These are phyloP conservation scores for Noturus placidus DNA, from an alignment of 2,113 vertebrate genomes.

Conservation along the genomic window DNA sequence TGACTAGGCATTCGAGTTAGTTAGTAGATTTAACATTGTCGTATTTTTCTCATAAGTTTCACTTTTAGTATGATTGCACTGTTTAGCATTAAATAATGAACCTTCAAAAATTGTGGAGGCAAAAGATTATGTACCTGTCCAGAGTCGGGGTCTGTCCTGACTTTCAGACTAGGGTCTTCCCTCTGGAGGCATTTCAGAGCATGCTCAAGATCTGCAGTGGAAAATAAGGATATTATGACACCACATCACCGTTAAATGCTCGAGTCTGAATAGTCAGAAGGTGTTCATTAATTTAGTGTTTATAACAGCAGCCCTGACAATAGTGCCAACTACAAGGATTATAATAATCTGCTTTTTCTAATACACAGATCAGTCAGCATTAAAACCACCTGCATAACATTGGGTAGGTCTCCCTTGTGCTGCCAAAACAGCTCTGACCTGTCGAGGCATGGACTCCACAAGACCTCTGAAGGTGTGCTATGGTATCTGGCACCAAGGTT, in stretches of 20 bases:
- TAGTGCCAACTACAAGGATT: background rate
- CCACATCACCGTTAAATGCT: background rate
- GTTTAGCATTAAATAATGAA: background rate
- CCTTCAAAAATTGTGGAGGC: background rate
- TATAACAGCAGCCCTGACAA: background rate
- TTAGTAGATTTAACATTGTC: background rate
- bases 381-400: too few species aligned
- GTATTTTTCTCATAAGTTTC: background rate
- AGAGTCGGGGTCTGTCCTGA: slow-evolving; percentile 70
- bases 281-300: background rate
- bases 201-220: slow-evolving; percentile 83
- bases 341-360: background rate
- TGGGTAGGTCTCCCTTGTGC: too few species aligned
- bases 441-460: too few species aligned
- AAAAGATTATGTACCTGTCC: slow-evolving; percentile 65
- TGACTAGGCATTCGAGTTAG: background rate
- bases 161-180: slow-evolving; percentile 89
- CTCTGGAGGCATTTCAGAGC: slow-evolving; percentile 89
- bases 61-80: background rate
- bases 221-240: background rate
- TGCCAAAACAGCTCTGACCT: too few species aligned
- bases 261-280: background rate
- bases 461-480: too few species aligned
- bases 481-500: too few species aligned
- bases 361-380: too few species aligned